Base-by-base conservation (phyloP, 2,113 vertebrate species). In the Pipa parva region DNA sequence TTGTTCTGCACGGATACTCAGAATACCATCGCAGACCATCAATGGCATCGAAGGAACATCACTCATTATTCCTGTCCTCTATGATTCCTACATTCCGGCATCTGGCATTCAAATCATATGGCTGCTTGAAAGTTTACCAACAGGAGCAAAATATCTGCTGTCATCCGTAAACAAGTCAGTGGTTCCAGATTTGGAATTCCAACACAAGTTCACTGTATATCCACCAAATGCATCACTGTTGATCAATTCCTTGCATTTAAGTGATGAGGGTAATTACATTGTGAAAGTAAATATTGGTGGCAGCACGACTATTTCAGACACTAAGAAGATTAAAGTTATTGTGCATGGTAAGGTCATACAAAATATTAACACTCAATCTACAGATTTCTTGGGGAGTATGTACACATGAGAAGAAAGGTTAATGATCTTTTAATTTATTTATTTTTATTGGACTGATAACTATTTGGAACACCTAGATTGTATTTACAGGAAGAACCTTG, bases 341-440 rank as follows among this genome's bases (percentile, higher is more conserved):
- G 88, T 90, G 55, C 80, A 91, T 57, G 84, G 89, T 91, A 78
- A 88, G 89, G n/a, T n/a, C n/a, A n/a, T n/a, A n/a, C n/a, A n/a
- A n/a, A n/a, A n/a, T n/a, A n/a, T n/a, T n/a, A n/a, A n/a, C n/a
- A n/a, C n/a, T n/a, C n/a, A n/a, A n/a, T n/a, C n/a, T n/a, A n/a
- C n/a, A n/a, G n/a, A n/a, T n/a, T n/a, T n/a, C n/a, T n/a, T n/a
- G n/a, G n/a, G n/a, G n/a, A n/a, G n/a, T n/a, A n/a, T n/a, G n/a
- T n/a, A n/a, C n/a, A n/a, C n/a, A n/a, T n/a, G n/a, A n/a, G n/a
- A n/a, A n/a, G n/a, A n/a, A n/a, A n/a, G n/a, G n/a, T n/a, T n/a
- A n/a, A n/a, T n/a, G n/a, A n/a, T n/a, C n/a, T n/a, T n/a, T n/a
- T n/a, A n/a, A n/a, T n/a, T n/a, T n/a, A n/a, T n/a, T n/a, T n/a